Conservation (phyloP, 2,113 vertebrate species). For the Alosa alosa region DNA sequence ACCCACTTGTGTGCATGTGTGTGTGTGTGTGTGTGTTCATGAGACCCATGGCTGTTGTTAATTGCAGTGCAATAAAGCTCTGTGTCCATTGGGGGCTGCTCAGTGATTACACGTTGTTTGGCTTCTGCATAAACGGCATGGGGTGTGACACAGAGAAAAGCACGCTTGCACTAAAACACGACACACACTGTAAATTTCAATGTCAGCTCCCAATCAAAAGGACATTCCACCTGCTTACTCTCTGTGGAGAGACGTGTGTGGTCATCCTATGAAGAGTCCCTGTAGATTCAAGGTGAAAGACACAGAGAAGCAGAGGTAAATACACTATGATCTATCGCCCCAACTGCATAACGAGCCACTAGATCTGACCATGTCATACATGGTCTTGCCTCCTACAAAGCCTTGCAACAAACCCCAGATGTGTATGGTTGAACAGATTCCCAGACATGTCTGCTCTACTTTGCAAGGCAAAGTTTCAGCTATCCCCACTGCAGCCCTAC, state of each 20-base stretch:
- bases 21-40: constrained; percentile 26
- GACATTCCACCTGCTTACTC: constrained; percentile 5
- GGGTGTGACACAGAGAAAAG: background rate
- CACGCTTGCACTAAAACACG: background rate
- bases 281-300: background rate
- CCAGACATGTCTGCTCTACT: background rate
- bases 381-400: background rate
- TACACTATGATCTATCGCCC: background rate
- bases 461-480: background rate
- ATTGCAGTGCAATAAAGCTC: too few species aligned
- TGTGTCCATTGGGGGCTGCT: background rate
- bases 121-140: background rate
- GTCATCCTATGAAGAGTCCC: background rate
- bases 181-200: constrained; percentile 13
- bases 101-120: background rate
- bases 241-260: background rate
- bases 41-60: too few species aligned
- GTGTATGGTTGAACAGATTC: background rate
- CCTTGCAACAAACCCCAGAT: background rate
- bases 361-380: background rate
- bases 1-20: background rate
- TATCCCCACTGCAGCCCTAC: background rate
- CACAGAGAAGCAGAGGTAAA: background rate
- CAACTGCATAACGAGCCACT: background rate
- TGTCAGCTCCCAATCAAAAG: background rate